Evolutionary conservation across 30 jellyfish, hydroid and myxozoan genomes (phyloP).

Genomic region (Aurelia aurita): DNA sequence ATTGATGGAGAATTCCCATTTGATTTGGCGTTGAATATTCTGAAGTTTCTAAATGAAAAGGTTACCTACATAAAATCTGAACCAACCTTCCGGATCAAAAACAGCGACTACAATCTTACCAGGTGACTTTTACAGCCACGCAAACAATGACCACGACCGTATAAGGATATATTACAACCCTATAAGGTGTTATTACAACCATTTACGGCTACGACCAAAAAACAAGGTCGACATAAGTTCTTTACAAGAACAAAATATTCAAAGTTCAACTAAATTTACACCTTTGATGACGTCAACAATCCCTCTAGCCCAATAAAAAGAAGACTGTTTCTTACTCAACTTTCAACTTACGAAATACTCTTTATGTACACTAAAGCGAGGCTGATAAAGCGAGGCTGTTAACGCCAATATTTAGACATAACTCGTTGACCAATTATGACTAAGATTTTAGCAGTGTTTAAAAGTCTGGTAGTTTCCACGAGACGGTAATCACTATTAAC

Average conservation of each 20-base stretch:
- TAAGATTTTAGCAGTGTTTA: too few relatives aligned
- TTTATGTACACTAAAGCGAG: neutral
- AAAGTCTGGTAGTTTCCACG: too few relatives aligned
- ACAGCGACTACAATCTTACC: too few relatives aligned
- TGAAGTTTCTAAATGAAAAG: too few relatives aligned
- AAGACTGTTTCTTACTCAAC: neutral
- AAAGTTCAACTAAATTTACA: conserved; percentile 28
- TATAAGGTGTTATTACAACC: conserved; percentile 19
- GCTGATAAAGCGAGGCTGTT: neutral
- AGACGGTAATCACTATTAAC: too few relatives aligned
- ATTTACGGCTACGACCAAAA: conserved; percentile 31
- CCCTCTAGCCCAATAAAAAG: conserved; percentile 13
- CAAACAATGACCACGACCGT: neutral
- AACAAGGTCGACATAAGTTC: conserved; percentile 55
- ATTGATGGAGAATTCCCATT: too few relatives aligned
- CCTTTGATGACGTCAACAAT: conserved; percentile 17
- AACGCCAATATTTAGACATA: too few relatives aligned
- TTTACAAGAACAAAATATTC: conserved; percentile 48
- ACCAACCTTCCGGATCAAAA: too few relatives aligned
- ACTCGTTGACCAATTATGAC: too few relatives aligned
- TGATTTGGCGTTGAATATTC: too few relatives aligned
- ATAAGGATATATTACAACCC: neutral
- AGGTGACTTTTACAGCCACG: too few relatives aligned
- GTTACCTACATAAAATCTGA: too few relatives aligned
- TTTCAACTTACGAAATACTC: neutral